These are phyloP conservation scores for Chinchilla lanigera DNA, from an alignment of 2,113 vertebrate species.

Conservation along the genomic window DNA sequence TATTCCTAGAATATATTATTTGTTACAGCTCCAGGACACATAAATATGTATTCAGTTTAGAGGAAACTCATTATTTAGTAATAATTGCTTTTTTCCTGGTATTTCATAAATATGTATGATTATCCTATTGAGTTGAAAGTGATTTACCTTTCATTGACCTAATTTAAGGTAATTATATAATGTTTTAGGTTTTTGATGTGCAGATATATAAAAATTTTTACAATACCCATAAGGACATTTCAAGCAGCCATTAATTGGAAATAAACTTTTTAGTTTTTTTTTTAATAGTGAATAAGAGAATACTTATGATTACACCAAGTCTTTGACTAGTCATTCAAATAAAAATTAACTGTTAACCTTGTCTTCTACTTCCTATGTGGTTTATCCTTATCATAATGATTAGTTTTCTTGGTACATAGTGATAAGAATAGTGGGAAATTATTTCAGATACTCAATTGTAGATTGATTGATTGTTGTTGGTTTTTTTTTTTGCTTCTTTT, in stretches of 20 bases:
- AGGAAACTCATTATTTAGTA: slow-evolving; percentile 4
- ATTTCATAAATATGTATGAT: not conserved
- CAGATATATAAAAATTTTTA: not conserved
- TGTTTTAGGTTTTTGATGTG: slow-evolving; percentile 54
- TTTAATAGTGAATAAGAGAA: not conserved
- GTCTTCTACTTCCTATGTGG: not conserved
- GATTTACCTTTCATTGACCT: slow-evolving; percentile 31
- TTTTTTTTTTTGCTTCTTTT: no score
- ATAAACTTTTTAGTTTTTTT: not conserved
- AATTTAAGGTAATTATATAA: slow-evolving; percentile 53
- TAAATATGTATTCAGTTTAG: slow-evolving; percentile 21
- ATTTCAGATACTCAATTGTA: not conserved
- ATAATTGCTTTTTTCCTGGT: slow-evolving; percentile 42
- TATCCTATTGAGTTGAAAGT: slow-evolving; percentile 43
- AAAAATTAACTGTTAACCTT: slow-evolving; percentile 6
- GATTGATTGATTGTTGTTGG: no score
- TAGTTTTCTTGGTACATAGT: not conserved
- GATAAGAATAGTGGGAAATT: slow-evolving; percentile 35
- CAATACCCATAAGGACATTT: not conserved
- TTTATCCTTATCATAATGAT: not conserved
- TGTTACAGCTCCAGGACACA: slow-evolving; percentile 2
- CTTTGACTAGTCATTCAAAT: slow-evolving; percentile 1
- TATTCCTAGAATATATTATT: not conserved
- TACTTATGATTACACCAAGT: not conserved
- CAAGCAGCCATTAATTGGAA: not conserved